Conservation (phyloP, 2,113 vertebrate genomes). For the Empidonax alnorum region DNA sequence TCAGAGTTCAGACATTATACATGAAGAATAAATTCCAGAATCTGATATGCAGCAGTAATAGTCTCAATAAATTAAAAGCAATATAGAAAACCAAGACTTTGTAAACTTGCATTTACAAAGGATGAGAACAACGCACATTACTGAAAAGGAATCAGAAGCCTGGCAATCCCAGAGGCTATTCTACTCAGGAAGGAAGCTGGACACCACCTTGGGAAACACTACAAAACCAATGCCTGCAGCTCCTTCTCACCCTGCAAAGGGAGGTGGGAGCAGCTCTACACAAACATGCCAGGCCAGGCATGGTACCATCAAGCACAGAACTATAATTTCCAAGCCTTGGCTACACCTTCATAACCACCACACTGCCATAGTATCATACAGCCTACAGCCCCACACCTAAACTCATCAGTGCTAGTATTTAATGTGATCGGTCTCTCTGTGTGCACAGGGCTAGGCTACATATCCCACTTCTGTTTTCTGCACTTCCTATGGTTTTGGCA, state of each 20-base stretch:
- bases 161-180: neutral
- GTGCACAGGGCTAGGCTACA: neutral
- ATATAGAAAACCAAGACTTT: neutral
- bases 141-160: neutral
- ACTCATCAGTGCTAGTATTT: neutral
- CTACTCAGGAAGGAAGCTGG: neutral
- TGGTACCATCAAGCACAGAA: neutral
- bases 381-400: neutral
- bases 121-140: neutral
- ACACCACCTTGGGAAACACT: neutral
- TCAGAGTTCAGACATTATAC: neutral
- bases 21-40: neutral
- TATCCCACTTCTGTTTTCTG: neutral
- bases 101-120: neutral
- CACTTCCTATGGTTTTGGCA: neutral
- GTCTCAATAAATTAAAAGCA: neutral
- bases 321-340: neutral
- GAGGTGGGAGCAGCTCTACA: neutral
- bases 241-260: accelerated
- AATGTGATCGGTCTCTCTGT: neutral
- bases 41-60: neutral
- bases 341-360: too few relatives aligned
- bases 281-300: neutral
- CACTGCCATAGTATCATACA: accelerated
- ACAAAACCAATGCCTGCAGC: neutral